Evolutionary conservation across 2,888 invertebrate genomes (phyloP).

Genomic region (Philereme vetulata): DNA sequence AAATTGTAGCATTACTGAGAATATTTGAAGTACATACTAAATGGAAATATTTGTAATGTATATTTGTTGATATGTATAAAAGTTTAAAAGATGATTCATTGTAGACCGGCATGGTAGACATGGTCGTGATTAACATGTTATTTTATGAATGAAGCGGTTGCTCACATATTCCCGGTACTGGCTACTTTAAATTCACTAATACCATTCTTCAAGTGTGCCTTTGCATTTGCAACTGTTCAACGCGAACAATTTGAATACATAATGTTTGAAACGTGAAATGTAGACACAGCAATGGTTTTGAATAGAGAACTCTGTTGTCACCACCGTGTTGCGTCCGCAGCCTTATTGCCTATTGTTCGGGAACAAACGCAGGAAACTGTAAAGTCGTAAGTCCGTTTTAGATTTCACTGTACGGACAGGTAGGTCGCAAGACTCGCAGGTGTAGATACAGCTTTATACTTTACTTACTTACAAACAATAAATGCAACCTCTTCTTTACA

Average conservation of each 20-base stretch:
- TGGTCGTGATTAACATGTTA: constrained; percentile 18
- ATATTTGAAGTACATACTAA: too few species aligned
- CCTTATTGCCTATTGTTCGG: constrained; percentile 77
- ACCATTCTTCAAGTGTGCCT: constrained; percentile 26
- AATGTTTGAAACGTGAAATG: constrained; percentile 56
- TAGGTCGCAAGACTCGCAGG: constrained; percentile 81
- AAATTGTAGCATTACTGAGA: neutral
- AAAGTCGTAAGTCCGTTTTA: constrained; percentile 77
- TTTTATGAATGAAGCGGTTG: constrained; percentile 31
- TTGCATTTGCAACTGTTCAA: constrained; percentile 22
- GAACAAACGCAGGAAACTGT: constrained; percentile 82
- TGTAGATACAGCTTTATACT: constrained; percentile 45
- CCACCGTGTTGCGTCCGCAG: constrained; percentile 56
- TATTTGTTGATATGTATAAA: neutral
- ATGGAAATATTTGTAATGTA: too few species aligned
- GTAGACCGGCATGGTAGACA: constrained; percentile 2
- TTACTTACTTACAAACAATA: constrained; percentile 20
- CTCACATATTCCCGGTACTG: constrained; percentile 30
- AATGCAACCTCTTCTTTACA: constrained; percentile 35
- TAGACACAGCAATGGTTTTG: constrained; percentile 57
- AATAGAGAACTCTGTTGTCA: constrained; percentile 68
- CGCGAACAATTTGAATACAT: constrained; percentile 52
- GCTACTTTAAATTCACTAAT: constrained; percentile 24
- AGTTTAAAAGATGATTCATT: neutral
- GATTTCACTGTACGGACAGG: constrained; percentile 78